Base-by-base conservation (phyloP, 2,888 invertebrate genomes). In the Drosophila vallismaia region DNA sequence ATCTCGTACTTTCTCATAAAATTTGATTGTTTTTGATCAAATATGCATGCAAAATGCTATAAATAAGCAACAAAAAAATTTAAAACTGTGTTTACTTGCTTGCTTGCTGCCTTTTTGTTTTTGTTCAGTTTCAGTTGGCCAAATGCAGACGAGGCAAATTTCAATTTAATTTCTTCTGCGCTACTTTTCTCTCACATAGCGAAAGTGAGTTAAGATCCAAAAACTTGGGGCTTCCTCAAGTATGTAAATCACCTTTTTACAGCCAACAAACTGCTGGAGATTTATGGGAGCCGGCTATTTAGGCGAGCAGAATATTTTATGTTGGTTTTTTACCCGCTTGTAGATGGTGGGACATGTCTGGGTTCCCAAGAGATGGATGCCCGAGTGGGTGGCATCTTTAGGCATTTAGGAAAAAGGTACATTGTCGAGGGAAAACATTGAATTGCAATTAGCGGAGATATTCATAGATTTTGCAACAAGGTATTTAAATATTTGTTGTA, bases 171-270 rank as follows among this genome's bases (percentile, higher is more conserved):
- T 71, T 66, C 52, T 71, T 49, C 10, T 33, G 52, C 28, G 68
- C 38, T 28, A 31, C 54, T 48, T 10, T 26, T 6, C 64, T 64
- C 63, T 31, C 45, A 10, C 38, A 28, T 26, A 48, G 68, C 64
- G 68, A 66, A 66, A 66, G 64, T 66, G 55, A 54, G 26, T 28
- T 66, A 24, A 68, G 19, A 46, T 55, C 68, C 53, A n/a, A 36
- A 7, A 54, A 60, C 36, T 53, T 29, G 67, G 29, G 36, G 26
- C 52, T 66, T 66, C 46, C 68, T 58, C 29, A 33, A 70, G 79
- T 85, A 85, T 85, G 79, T 80, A 80, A 80, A 80, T 80, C 86
- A 85, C 85, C 76, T 82, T 79, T 78, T 80, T 79, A 70, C 63
- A 29, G 53, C 67, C 66, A 79, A 68, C 70, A 50, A 76, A 85